A percentile compares a stretch with the other conserved stretches of the same genome.
These are phyloP conservation scores for Anarsia innoxiella DNA, from an alignment of 2,888 invertebrate genomes.

Conservation along the genomic window DNA sequence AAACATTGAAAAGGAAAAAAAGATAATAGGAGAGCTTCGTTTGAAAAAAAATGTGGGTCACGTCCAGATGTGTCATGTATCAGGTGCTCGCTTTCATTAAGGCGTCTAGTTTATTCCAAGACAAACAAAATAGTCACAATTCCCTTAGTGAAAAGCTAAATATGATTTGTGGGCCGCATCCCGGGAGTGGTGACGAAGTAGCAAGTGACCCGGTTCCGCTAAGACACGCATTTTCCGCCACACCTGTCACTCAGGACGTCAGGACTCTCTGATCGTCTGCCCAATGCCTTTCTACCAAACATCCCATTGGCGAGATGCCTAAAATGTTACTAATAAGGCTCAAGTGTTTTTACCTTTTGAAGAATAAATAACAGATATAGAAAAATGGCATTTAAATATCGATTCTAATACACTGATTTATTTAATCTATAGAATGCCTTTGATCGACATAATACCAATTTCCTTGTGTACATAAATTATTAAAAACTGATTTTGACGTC, in stretches of 20 bases:
- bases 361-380: too few relatives aligned
- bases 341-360: too few relatives aligned
- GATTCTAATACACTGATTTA: too few relatives aligned
- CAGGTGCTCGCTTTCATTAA: slow-evolving; percentile 49
- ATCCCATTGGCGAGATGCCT: neutral
- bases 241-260: slow-evolving; percentile 22
- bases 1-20: too few relatives aligned
- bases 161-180: slow-evolving; percentile 64
- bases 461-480: too few relatives aligned
- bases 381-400: too few relatives aligned
- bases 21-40: neutral
- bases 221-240: slow-evolving; percentile 11
- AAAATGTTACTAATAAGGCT: too few relatives aligned
- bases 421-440: too few relatives aligned
- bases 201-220: slow-evolving; percentile 52
- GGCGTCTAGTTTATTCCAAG: slow-evolving; percentile 51
- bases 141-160: slow-evolving; percentile 55
- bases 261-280: slow-evolving; percentile 5
- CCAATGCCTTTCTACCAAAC: neutral
- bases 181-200: slow-evolving; percentile 32
- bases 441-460: too few relatives aligned
- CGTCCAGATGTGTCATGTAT: slow-evolving; percentile 35
- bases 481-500: too few relatives aligned
- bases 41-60: slow-evolving; percentile 37
- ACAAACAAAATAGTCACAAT: slow-evolving; percentile 56